These are phyloP conservation scores for Drosophila neotestacea DNA, from an alignment of 2,888 invertebrate species.

Conservation along the genomic window DNA sequence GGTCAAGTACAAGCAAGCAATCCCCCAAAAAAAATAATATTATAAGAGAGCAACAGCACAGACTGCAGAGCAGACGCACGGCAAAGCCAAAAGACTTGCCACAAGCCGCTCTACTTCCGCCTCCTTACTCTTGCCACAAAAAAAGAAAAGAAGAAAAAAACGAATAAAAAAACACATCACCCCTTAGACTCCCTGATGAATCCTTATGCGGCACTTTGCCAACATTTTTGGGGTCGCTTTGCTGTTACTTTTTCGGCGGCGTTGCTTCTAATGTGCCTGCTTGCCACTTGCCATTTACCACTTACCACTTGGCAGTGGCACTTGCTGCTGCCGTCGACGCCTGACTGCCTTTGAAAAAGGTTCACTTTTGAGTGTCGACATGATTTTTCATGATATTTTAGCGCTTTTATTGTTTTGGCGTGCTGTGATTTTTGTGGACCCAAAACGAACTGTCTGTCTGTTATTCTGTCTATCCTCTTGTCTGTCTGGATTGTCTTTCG, in stretches of 20 bases:
- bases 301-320: constrained; percentile 12
- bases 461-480: neutral
- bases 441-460: constrained; percentile 29
- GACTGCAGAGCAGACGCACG: constrained; percentile 52
- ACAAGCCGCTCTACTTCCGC: constrained; percentile 24
- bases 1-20: constrained; percentile 78
- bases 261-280: constrained; percentile 67
- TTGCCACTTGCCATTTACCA: constrained; percentile 18
- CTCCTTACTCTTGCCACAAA: constrained; percentile 7
- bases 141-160: neutral
- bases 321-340: constrained; percentile 6
- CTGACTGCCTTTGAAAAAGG: constrained; percentile 51
- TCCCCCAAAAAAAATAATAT: constrained; percentile 37
- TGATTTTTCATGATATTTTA: constrained; percentile 74
- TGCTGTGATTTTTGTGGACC: constrained; percentile 62
- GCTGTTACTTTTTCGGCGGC: constrained; percentile 55
- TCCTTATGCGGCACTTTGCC: constrained; percentile 73
- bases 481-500: constrained; percentile 14
- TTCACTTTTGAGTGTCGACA: constrained; percentile 76
- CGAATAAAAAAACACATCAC: constrained; percentile 9
- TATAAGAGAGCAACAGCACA: constrained; percentile 13
- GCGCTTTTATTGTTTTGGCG: constrained; percentile 78
- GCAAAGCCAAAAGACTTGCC: constrained; percentile 57
- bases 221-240: constrained; percentile 61
- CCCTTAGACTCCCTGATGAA: constrained; percentile 34